Evolutionary conservation across 92 coral and sea anemone species (phyloP).

Genomic region (Phenganax subtilis): DNA sequence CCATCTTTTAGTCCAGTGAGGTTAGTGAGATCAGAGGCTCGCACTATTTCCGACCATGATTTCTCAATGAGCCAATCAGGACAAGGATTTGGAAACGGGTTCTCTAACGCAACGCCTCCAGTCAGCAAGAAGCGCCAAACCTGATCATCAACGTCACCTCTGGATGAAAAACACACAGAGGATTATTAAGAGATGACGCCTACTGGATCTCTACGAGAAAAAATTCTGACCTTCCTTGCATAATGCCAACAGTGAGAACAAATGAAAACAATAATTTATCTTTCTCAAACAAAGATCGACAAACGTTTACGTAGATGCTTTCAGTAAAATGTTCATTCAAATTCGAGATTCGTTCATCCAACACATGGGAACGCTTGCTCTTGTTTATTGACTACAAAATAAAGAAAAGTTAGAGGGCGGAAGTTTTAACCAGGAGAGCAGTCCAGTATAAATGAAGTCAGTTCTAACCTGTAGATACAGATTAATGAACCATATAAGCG

Average conservation of each 20-base stretch:
- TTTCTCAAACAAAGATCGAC: conserved; percentile 96
- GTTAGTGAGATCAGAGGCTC: conserved; percentile 91
- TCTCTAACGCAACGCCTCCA: conserved; percentile 95
- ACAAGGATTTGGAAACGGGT: conserved; percentile 96
- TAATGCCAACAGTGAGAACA: conserved; percentile 79
- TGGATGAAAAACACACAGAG: conserved; percentile 20
- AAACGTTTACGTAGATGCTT: conserved; percentile 89
- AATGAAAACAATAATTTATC: conserved; percentile 92
- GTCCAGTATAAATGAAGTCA: no score
- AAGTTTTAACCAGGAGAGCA: no score
- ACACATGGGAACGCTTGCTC: conserved; percentile 77
- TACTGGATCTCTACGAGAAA: not conserved
- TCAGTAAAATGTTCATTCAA: conserved; percentile 95
- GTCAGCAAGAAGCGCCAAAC: conserved; percentile 97
- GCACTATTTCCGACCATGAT: conserved; percentile 92
- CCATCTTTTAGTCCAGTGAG: conserved; percentile 82
- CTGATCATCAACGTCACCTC: conserved; percentile 79
- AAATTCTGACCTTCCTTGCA: conserved; percentile 74
- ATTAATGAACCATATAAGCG: conserved; percentile 93
- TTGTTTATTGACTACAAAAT: conserved; percentile 81
- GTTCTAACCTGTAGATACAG: conserved; percentile 77
- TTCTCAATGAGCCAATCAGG: conserved; percentile 94
- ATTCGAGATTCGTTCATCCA: conserved; percentile 81
- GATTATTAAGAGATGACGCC: not conserved
- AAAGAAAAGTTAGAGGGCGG: not conserved